phyloP scores from a whole-genome alignment of 2,888 invertebrate genomes.

The Pheosia tremula region DNA sequence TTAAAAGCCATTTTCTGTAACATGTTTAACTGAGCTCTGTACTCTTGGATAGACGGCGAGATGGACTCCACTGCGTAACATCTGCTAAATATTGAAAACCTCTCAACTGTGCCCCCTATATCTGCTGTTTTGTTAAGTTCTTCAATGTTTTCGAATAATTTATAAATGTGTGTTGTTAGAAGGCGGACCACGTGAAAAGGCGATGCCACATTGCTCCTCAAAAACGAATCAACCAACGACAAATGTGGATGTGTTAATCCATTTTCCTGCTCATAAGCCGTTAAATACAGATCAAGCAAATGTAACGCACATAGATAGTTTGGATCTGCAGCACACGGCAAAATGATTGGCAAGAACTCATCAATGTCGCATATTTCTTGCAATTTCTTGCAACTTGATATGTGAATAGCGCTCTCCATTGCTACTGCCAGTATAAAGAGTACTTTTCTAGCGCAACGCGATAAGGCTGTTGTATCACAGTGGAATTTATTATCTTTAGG shows the following conservation, averaged over 20 bases:
- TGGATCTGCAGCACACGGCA: conserved; percentile 73
- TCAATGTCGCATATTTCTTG: conserved; percentile 74
- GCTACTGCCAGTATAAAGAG: conserved; percentile 84
- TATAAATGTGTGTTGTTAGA: conserved; percentile 89
- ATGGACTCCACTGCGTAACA: conserved; percentile 90
- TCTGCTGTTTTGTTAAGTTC: conserved; percentile 71
- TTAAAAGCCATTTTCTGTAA: conserved; percentile 90
- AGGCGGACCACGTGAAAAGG: conserved; percentile 89
- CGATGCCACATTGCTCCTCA: conserved; percentile 87
- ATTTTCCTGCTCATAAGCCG: conserved; percentile 76
- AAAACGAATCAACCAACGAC: conserved; percentile 73
- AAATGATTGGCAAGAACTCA: conserved; percentile 65
- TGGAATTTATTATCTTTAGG: conserved; percentile 56
- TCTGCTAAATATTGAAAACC: conserved; percentile 86
- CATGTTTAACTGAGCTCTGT: conserved; percentile 90
- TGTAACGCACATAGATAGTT: conserved; percentile 79
- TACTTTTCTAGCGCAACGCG: conserved; percentile 67
- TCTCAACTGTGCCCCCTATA: conserved; percentile 64
- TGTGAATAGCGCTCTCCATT: conserved; percentile 85
- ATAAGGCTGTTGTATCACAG: conserved; percentile 58
- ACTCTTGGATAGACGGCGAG: conserved; percentile 89
- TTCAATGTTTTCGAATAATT: conserved; percentile 85
- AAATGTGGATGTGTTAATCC: conserved; percentile 70
- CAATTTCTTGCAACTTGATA: conserved; percentile 76
- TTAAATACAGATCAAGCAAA: conserved; percentile 81